A percentile compares a stretch with the other conserved stretches of the same genome.
phyloP scores from a whole-genome alignment of 2,113 vertebrate species.

The Cyprinodon brontotheroides region DNA sequence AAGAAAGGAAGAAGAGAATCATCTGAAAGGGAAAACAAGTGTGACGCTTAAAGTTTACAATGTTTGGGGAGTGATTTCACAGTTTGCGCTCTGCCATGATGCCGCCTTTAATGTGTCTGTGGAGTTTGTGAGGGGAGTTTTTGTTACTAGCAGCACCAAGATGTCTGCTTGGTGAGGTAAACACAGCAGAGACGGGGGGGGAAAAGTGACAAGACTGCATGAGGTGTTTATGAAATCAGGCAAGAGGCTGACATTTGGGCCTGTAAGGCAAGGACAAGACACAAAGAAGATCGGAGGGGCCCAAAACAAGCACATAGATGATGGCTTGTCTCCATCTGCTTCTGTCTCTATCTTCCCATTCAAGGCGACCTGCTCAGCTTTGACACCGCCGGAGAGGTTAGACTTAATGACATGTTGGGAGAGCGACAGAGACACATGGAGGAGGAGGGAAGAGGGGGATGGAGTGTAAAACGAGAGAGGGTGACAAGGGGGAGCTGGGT shows the following conservation, averaged over 20 bases:
- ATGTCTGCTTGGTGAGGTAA: constrained; percentile 74
- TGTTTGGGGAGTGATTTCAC: constrained; percentile 50
- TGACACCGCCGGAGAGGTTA: constrained; percentile 75
- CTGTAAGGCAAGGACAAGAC: constrained; percentile 38
- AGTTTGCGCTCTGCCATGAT: constrained; percentile 35
- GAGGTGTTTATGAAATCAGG: constrained; percentile 76
- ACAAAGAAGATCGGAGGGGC: constrained; percentile 51
- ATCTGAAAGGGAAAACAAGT: constrained; percentile 4
- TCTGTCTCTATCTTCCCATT: constrained; percentile 69
- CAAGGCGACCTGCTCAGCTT: constrained; percentile 60
- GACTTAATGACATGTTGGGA: constrained; percentile 74
- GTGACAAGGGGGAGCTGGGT: constrained; percentile 34
- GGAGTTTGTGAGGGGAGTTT: constrained; percentile 35
- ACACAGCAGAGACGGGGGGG: constrained; percentile 60
- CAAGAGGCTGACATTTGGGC: constrained; percentile 47
- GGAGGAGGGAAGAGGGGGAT: constrained; percentile 4
- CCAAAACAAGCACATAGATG: constrained; percentile 60
- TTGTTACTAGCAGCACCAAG: constrained; percentile 72
- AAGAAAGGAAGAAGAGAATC: not conserved
- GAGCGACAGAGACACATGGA: constrained; percentile 44
- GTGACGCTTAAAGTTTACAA: constrained; percentile 40
- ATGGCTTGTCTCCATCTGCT: constrained; percentile 67
- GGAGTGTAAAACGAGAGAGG: constrained; percentile 34
- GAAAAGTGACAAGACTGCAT: constrained; percentile 77
- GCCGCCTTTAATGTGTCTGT: constrained; percentile 43